Conservation (phyloP, 2,113 vertebrate genomes). For the Grallaria varia region DNA sequence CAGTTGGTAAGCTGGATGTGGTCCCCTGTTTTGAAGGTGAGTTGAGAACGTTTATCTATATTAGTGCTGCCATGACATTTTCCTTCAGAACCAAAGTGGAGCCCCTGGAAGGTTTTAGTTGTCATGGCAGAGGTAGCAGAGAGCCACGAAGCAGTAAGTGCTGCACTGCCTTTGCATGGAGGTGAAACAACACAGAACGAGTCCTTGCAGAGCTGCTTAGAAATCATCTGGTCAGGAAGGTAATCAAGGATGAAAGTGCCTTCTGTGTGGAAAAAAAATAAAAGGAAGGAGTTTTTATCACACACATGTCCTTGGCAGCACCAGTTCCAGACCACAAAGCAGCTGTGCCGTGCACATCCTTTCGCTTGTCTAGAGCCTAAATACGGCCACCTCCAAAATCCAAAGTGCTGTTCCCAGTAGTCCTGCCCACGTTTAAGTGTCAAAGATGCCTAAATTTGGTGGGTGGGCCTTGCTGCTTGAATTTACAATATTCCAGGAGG, state of each 20-base stretch:
- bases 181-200: not conserved
- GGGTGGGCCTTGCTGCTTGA: not conserved
- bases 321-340: not conserved
- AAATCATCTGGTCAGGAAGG: not conserved
- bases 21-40: not conserved
- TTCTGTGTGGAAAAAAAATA: not conserved
- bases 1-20: not conserved
- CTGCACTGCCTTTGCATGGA: not conserved
- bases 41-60: not conserved
- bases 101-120: not conserved
- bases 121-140: not conserved
- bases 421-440: not conserved
- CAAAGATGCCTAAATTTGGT: not conserved
- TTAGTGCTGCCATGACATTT: not conserved
- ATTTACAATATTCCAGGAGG: not conserved
- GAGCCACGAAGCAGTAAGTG: not conserved
- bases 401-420: not conserved
- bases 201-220: not conserved
- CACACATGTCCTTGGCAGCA: not conserved
- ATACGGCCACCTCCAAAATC: not conserved
- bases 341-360: too few relatives aligned
- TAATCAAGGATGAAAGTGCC: not conserved
- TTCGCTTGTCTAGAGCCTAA: not conserved
- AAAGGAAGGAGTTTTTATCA: not conserved
- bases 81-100: not conserved